These are phyloP conservation scores for Aegotheles bennettii DNA, from an alignment of 2,113 vertebrate genomes.

Conservation along the genomic window DNA sequence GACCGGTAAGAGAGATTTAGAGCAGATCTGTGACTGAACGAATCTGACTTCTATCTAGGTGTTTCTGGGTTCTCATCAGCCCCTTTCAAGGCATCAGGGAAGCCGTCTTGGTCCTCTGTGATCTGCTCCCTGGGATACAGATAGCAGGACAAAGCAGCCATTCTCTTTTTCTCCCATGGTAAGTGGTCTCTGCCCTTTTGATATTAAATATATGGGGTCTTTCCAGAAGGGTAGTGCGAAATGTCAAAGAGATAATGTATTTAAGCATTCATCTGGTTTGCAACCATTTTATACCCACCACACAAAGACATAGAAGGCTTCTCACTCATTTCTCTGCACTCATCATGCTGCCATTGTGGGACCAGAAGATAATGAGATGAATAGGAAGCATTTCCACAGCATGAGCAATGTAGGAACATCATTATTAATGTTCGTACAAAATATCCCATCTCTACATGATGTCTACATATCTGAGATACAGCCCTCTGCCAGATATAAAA, in stretches of 20 bases:
- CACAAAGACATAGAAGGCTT: constrained; percentile 64
- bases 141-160: constrained; percentile 42
- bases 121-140: constrained; percentile 48
- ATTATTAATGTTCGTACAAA: constrained; percentile 70
- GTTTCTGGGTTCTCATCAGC: constrained; percentile 42
- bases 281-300: constrained; percentile 59
- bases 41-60: constrained; percentile 44
- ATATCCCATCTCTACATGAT: constrained; percentile 68
- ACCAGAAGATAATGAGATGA: constrained; percentile 72
- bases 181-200: constrained; percentile 63
- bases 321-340: constrained; percentile 64
- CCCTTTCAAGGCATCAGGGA: constrained; percentile 16
- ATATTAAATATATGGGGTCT: constrained; percentile 61
- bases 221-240: constrained; percentile 40
- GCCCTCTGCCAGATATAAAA: constrained; percentile 64
- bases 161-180: constrained; percentile 59
- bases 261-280: constrained; percentile 61
- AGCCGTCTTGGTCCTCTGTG: constrained; percentile 31
- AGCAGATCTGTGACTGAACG: constrained; percentile 14
- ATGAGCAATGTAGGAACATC: constrained; percentile 67
- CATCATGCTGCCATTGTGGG: constrained; percentile 67
- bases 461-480: constrained; percentile 62
- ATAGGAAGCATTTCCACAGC: constrained; percentile 70
- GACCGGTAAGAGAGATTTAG: constrained; percentile 18
- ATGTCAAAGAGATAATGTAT: constrained; percentile 50